phyloP scores from a whole-genome alignment of 2,113 vertebrate species.

The Pseudonaja textilis region DNA sequence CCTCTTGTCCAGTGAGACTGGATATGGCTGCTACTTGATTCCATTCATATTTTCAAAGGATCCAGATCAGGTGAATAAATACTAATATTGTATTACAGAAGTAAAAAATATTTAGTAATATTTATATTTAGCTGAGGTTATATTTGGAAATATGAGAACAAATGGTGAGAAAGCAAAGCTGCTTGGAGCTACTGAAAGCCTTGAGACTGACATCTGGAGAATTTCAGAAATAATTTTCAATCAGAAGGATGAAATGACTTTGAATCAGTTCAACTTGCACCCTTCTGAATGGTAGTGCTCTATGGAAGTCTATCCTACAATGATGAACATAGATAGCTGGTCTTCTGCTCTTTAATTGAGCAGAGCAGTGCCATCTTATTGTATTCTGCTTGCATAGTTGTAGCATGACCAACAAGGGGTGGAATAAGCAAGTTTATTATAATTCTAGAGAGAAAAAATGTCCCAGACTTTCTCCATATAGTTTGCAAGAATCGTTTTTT shows the following conservation, averaged over 20 bases:
- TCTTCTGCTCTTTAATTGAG: not conserved
- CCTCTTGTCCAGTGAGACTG: not conserved
- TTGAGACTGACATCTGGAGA: not conserved
- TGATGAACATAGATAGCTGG: not conserved
- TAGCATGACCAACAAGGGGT: not conserved
- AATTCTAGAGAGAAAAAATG: not conserved
- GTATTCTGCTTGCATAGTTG: not conserved
- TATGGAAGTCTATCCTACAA: not conserved
- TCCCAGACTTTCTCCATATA: conserved; percentile 25
- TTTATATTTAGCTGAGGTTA: not conserved
- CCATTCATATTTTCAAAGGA: not conserved
- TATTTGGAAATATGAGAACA: not conserved
- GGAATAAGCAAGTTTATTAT: not conserved
- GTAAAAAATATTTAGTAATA: not conserved
- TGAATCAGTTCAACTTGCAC: not conserved
- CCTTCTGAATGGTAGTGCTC: not conserved
- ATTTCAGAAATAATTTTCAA: not conserved
- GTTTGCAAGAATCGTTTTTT: conserved; percentile 48
- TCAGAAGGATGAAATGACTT: not conserved
- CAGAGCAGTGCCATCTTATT: not conserved
- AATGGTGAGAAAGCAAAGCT: not conserved
- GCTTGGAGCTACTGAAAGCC: not conserved
- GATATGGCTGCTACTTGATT: not conserved
- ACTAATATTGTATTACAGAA: not conserved
- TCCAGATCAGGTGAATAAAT: not conserved